phyloP scores from a whole-genome alignment of 2,888 invertebrate species.

The Hypercompe scribonia region DNA sequence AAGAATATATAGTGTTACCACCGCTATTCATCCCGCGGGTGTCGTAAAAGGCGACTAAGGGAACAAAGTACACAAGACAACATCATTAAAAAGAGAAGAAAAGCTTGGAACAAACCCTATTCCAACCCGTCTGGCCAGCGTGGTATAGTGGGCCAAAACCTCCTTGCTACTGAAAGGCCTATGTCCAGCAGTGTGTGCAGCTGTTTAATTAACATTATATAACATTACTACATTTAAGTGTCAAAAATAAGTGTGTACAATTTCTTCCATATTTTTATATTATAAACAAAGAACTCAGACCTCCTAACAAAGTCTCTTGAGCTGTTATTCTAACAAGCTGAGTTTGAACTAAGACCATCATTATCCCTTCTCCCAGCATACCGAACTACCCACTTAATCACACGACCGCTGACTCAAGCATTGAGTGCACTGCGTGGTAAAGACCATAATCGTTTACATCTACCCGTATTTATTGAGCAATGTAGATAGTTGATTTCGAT shows the following conservation, averaged over 20 bases:
- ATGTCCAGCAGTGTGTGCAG: too few species aligned
- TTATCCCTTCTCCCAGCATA: slow-evolving; percentile 15
- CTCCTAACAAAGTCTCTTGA: slow-evolving; percentile 7
- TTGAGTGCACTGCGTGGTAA: slow-evolving; percentile 10
- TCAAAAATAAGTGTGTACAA: neutral
- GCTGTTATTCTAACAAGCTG: slow-evolving; percentile 4
- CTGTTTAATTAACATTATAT: too few species aligned
- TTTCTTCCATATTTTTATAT: neutral
- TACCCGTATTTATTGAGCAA: slow-evolving; percentile 16
- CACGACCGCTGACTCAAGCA: neutral
- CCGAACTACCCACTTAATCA: neutral
- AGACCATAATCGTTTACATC: neutral
- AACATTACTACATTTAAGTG: too few species aligned
- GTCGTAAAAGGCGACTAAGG: too few species aligned
- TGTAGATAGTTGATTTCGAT: slow-evolving; percentile 13
- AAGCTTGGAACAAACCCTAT: too few species aligned
- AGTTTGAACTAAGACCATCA: slow-evolving; percentile 12
- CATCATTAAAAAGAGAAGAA: too few species aligned
- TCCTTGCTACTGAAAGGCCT: too few species aligned
- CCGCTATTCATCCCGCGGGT: too few species aligned
- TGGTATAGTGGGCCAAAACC: too few species aligned
- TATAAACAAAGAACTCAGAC: slow-evolving; percentile 1
- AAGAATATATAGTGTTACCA: too few species aligned
- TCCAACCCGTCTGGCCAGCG: too few species aligned
- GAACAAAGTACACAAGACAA: too few species aligned